Evolutionary conservation across 2,797 vertebrate species (phyloP).

Genomic region (Salmo trutta): DNA sequence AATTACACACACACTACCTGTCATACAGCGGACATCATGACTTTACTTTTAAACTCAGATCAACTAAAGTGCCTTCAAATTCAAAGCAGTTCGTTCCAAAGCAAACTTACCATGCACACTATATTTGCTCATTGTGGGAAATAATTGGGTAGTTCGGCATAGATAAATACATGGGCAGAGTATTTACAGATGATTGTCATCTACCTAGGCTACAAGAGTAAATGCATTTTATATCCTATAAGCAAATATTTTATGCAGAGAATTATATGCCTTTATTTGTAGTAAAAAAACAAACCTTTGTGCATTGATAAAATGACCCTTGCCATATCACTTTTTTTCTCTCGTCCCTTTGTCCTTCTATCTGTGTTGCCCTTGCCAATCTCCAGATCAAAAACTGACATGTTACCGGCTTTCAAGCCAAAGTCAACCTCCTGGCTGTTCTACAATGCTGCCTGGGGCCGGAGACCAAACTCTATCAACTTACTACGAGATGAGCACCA

Average conservation of each 20-base stretch:
- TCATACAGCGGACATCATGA: slow-evolving; percentile 28
- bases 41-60: slow-evolving; percentile 30
- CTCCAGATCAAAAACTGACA: slow-evolving; percentile 64
- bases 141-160: slow-evolving; percentile 29
- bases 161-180: slow-evolving; percentile 43
- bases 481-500: slow-evolving; percentile 28
- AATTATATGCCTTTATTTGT: neutral
- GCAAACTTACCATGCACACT: slow-evolving; percentile 34
- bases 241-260: neutral
- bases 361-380: slow-evolving; percentile 51
- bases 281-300: neutral
- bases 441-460: slow-evolving; percentile 43
- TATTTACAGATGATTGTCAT: slow-evolving; percentile 59
- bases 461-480: slow-evolving; percentile 36
- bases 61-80: slow-evolving; percentile 20
- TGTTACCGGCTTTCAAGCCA: slow-evolving; percentile 55
- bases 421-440: slow-evolving; percentile 51
- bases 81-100: slow-evolving; percentile 17
- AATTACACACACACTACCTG: slow-evolving; percentile 21
- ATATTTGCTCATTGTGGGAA: slow-evolving; percentile 52
- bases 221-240: slow-evolving; percentile 5
- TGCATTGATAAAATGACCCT: slow-evolving; percentile 14
- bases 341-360: slow-evolving; percentile 37
- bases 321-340: slow-evolving; percentile 32
- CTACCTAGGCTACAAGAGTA: slow-evolving; percentile 24